A percentile compares a stretch with the other conserved stretches of the same genome.
Evolutionary conservation across 1,140 invertebrate species (phyloP).

Genomic region (Calephelis nemesis): DNA sequence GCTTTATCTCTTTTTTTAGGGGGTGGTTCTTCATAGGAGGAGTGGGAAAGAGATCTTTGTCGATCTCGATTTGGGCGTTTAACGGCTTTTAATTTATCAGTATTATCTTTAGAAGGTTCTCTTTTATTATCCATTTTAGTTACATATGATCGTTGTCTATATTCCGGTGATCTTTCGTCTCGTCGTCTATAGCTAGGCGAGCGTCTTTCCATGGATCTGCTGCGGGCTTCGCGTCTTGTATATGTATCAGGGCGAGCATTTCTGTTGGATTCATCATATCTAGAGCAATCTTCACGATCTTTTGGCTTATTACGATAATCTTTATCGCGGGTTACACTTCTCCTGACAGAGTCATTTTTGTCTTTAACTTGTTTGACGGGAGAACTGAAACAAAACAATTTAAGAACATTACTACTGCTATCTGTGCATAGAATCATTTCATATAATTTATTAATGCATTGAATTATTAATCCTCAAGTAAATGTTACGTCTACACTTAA

Average conservation of each 20-base stretch:
- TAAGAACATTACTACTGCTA: conserved; percentile 9
- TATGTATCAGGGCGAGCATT: conserved; percentile 34
- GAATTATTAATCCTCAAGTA: neutral
- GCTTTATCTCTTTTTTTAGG: conserved; percentile 45
- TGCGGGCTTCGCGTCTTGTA: conserved; percentile 42
- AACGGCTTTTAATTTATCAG: conserved; percentile 30
- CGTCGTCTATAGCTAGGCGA: conserved; percentile 44
- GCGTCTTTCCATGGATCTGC: conserved; percentile 38
- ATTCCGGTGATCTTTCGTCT: conserved; percentile 45
- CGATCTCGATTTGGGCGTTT: conserved; percentile 45
- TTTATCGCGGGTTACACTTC: conserved; percentile 40
- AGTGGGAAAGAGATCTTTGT: conserved; percentile 40
- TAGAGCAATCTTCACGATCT: conserved; percentile 47
- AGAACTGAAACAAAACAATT: conserved; percentile 53
- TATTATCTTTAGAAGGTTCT: conserved; percentile 45
- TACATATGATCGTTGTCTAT: conserved; percentile 51
- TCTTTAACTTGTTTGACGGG: conserved; percentile 57
- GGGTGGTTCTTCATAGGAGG: conserved; percentile 38
- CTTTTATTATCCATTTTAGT: conserved; percentile 60
- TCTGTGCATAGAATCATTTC: neutral
- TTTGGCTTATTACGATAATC: conserved; percentile 46
- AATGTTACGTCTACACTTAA: no score
- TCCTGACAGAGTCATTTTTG: conserved; percentile 41
- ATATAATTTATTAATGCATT: neutral
- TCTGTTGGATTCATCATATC: conserved; percentile 33